Base-by-base conservation (phyloP, 2,797 vertebrate genomes). In the Gymnocypris eckloni region DNA sequence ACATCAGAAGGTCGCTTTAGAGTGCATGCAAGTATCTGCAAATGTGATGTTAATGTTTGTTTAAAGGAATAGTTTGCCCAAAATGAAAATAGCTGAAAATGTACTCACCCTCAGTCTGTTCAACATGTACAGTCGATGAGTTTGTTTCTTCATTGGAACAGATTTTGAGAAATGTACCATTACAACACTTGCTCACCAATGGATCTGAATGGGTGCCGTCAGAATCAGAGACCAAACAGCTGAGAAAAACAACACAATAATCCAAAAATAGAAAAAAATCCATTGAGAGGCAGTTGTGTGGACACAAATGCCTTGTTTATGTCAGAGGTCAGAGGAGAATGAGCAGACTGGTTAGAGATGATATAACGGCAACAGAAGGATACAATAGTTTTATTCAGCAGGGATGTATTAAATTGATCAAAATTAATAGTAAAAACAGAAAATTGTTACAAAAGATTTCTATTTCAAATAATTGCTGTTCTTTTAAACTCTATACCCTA, bases 41-140 rank as follows among this genome's bases (percentile, higher is more conserved):
- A 11, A 54, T 54, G 20, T n/a, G 52, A 81, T n/a, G 52, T 20
- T 41, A 76, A 52, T 18, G 59, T 84, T 79, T 18, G 10, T 59
- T 59, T 59, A 59, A 59, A 59, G 56, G 9, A 59, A 59, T n/a
- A 59, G 56, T 18, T 54, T 54, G 52, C 7, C 54, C 54, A 56
- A 56, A 56, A 56, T 56, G 2, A 22, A 56, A 56, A 56, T 9
- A 1, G 54, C 20, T 56, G 54, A 56, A 56, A 56, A 56, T 56
- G 54, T 22, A 22, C 52, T 22, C 54, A 56, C 7, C 54, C 2
- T 56, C 52, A 56, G 18, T 20, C 18, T 56, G 0, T 56, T 8
- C 54, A 22, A 56, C 54, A 56, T 22, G 54, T 56, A 16, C 15
- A 50, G 48, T 16, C 4, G 20, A 22, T 56, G 54, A 59, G 22